Base-by-base conservation (phyloP, 2,113 vertebrate species). In the Anoura caudifer region DNA sequence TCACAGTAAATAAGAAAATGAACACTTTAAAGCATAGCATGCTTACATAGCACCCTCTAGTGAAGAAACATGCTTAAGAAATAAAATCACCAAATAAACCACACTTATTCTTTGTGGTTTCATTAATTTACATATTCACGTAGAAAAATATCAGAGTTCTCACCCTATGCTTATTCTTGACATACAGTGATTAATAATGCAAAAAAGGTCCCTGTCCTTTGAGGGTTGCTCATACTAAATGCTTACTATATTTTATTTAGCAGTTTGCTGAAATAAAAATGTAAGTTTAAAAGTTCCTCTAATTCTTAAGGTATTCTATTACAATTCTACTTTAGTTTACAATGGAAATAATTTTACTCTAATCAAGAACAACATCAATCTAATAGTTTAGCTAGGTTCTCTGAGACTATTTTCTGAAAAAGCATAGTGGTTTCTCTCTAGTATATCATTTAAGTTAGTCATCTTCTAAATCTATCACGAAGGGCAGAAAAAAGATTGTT, bases 31-130 rank as follows among this genome's bases (percentile, higher is more conserved):
- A 82, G 86, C 72, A 96, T 2, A 90, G 52, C 20, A 43, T 69
- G 95, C 79, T 93, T 90, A 90, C 22, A 97, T 61, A 97, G 61
- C 38, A 54, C 54, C 89, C 88, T 97, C 92, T 94, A 79, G 93
- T 90, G 94, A 94, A 95, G 92, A 83, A 95, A 56, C 33, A 13
- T 12, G 65, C 28, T 63, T 94, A 33, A 61, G 41, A 22, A 72
- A 83, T 61, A 93, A 82, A 91, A 52, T 63, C 61, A 89, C 47
- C 28, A 83, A 94, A 54, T 50, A 75, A 95, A 65, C 33, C 33
- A 70, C 0, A 20, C 14, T 92, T 86, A 50, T 38, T 41, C 65
- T 56, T 26, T 15, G 24, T 89, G 17, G 45, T 72, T 75, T 95
- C 43, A 63, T 50, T 80, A 91, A 50, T 17, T 94, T 54, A 94